Evolutionary conservation across 2,797 vertebrate genomes (phyloP), one percentile per base, ranked within the genome.

Genomic region (Monodelphis domestica): DNA sequence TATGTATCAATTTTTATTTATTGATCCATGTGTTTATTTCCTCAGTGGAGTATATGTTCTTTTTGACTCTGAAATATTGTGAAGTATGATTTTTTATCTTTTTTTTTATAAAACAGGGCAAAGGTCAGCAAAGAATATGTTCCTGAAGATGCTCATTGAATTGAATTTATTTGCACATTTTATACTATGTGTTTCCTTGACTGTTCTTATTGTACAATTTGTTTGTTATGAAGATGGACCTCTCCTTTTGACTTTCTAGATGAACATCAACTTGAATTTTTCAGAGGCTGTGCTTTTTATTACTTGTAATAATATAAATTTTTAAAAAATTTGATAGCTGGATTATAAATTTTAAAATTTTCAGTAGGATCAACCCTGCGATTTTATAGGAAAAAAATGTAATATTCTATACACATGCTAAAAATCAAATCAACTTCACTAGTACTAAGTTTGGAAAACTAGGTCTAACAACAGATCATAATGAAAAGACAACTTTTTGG

Each of bases 401-500:
- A 87, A 93, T 91, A 21, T 87, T 91, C 87, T 84, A 0, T 12
- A 90, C 38, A 63, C 87, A 52, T 11, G 5, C 59, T 88, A 63
- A 95, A n/a, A 89, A 78, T 63, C 33, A 89, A 78, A 88, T 91
- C 24, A 91, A 53, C 54, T 2, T n/a, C 26, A n/a, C 51, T 45
- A 78, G n/a, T n/a, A 6, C 4, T 52, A 88, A 51, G 52, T 90
- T 26, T 95, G 52, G 93, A 63, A 90, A 91, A 92, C 90, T 92
- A 91, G 84, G 63, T 45, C 33, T 93, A 92, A 91, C 12, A 89
- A 91, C 21, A 90, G 38, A 93, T 88, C 90, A 54, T 33, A 9
- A 91, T 33, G 84, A 93, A 95, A 94, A 54, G 88, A 45, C 59
- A 95, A 33, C 54, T 94, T 95, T 57, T 70, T 90, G 52, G 94